Evolutionary conservation across 2,797 vertebrate species (phyloP).

Genomic region (Artibeus lituratus): DNA sequence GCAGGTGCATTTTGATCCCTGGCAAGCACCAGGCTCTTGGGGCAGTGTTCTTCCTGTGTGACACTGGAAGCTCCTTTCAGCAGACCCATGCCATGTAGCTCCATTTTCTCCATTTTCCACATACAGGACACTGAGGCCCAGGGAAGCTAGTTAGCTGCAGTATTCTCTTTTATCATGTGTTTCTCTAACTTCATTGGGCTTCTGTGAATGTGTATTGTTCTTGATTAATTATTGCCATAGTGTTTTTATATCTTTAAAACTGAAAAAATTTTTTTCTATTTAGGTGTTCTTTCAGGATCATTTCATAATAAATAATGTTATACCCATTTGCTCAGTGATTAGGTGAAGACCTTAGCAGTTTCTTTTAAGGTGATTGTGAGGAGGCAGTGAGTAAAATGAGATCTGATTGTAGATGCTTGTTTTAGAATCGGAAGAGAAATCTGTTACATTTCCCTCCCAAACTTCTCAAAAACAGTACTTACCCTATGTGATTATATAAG

Average conservation of each 20-base stretch:
- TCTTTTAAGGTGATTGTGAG: not conserved
- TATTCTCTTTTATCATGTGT: not conserved
- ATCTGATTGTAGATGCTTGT: not conserved
- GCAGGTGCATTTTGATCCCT: not conserved
- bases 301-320: not conserved
- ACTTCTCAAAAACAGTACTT: not conserved
- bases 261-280: not conserved
- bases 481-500: not conserved
- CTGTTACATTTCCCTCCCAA: not conserved
- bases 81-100: not conserved
- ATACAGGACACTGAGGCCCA: not conserved
- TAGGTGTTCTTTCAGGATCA: not conserved
- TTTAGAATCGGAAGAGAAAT: not conserved
- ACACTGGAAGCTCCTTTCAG: not conserved
- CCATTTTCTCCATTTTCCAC: not conserved
- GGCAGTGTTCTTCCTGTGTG: not conserved
- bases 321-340: not conserved
- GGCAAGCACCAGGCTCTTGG: not conserved
- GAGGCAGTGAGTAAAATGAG: not conserved
- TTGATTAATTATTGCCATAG: not conserved
- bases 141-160: not conserved
- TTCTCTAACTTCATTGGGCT: not conserved
- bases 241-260: slow-evolving; percentile 14
- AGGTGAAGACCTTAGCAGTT: not conserved
- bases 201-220: not conserved